Evolutionary conservation across 2,888 invertebrate species (phyloP).

Genomic region (Apocheima hispidaria): DNA sequence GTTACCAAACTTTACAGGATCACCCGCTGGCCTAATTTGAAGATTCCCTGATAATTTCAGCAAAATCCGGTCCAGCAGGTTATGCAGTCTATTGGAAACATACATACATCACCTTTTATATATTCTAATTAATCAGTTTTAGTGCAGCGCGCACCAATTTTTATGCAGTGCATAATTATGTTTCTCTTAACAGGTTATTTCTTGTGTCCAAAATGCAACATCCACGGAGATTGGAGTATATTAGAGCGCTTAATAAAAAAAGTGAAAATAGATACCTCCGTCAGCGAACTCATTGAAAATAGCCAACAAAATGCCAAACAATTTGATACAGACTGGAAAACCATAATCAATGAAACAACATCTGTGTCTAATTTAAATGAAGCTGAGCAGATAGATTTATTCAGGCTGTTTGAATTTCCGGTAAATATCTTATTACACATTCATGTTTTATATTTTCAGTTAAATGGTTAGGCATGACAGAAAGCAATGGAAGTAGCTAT

Average conservation of each 20-base stretch:
- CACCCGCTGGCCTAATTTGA: no score
- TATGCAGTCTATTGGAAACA: no score
- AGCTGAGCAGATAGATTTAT: constrained; percentile 74
- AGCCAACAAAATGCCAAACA: constrained; percentile 63
- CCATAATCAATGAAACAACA: constrained; percentile 70
- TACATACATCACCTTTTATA: no score
- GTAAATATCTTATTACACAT: constrained; percentile 68
- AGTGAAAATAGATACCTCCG: constrained; percentile 64
- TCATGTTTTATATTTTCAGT: no score
- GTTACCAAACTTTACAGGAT: no score
- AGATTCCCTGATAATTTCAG: no score
- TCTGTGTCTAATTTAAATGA: constrained; percentile 76
- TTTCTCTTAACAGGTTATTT: constrained; percentile 87
- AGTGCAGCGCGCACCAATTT: neutral
- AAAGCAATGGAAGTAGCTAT: no score
- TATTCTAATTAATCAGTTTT: no score
- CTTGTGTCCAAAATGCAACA: constrained; percentile 89
- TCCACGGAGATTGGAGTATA: constrained; percentile 88
- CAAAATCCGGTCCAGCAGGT: no score
- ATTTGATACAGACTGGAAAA: constrained; percentile 79
- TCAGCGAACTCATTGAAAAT: constrained; percentile 70
- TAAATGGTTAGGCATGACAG: no score
- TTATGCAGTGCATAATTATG: constrained; percentile 3
- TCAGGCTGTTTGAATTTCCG: constrained; percentile 85
- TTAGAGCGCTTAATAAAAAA: constrained; percentile 84